A percentile compares a stretch with the other conserved stretches of the same genome.
phyloP scores from a whole-genome alignment of 2,888 invertebrate genomes.

The Caprella mutica region DNA sequence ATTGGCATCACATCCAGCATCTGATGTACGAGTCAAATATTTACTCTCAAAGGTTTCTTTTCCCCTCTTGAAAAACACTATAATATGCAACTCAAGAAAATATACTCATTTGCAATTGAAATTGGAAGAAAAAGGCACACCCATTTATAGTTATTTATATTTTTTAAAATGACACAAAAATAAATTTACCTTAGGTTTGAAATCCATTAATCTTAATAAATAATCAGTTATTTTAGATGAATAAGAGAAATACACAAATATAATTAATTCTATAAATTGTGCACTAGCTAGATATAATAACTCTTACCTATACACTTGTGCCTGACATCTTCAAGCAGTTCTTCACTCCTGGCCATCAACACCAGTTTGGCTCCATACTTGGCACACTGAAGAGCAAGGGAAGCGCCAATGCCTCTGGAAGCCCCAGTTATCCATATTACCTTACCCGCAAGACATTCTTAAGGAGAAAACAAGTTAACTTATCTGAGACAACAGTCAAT shows the following conservation, averaged over 20 bases:
- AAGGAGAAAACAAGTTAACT: no score
- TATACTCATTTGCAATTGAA: no score
- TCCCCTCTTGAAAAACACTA: no score
- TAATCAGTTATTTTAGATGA: background rate
- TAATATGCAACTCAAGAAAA: no score
- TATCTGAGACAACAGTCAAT: no score
- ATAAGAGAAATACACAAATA: conserved; percentile 17
- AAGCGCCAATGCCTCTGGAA: conserved; percentile 70
- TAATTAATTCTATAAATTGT: conserved; percentile 3
- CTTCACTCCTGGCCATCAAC: conserved; percentile 54
- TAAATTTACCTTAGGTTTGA: conserved; percentile 7
- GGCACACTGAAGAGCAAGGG: conserved; percentile 56
- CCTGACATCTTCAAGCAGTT: conserved; percentile 55
- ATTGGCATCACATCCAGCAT: conserved; percentile 41
- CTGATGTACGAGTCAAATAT: conserved; percentile 20
- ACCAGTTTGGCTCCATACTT: conserved; percentile 54
- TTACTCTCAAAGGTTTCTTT: no score
- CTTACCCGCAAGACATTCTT: no score
- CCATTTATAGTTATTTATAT: conserved; percentile 21
- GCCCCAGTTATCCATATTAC: conserved; percentile 76
- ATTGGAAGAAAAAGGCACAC: no score
- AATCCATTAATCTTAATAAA: background rate
- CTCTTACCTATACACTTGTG: conserved; percentile 49
- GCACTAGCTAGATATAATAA: background rate
- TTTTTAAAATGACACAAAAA: background rate